Percentiles rank a stretch among this genome's conserved stretches.
These are phyloP conservation scores for Gadopsis marmoratus DNA, from an alignment of 2,797 vertebrate species.

Conservation along the genomic window DNA sequence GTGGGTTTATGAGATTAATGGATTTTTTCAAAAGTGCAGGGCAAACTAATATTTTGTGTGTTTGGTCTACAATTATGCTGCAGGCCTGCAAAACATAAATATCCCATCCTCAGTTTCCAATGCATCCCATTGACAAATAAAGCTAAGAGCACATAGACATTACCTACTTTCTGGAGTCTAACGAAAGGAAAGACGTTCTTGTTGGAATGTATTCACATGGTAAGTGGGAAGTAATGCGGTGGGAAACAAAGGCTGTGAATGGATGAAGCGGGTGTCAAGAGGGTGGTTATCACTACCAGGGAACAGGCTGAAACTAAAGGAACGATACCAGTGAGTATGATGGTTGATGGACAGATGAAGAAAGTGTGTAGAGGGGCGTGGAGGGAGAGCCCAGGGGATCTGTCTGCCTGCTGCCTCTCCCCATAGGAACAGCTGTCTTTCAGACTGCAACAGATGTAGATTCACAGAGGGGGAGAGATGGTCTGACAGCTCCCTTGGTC, in stretches of 20 bases:
- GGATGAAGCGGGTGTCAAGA: slow-evolving; percentile 20
- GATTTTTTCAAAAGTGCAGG: background rate
- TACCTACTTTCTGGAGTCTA: slow-evolving; percentile 4
- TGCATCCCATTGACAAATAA: background rate
- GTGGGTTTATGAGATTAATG: background rate
- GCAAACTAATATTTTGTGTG: background rate
- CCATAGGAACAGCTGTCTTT: slow-evolving; percentile 82
- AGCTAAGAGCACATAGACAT: background rate
- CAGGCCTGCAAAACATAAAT: background rate
- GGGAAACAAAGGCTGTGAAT: slow-evolving; percentile 43
- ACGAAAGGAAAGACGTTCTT: slow-evolving; percentile 11
- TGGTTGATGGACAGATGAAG: slow-evolving; percentile 63
- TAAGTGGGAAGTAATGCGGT: slow-evolving; percentile 53
- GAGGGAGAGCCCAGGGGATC: slow-evolving; percentile 50
- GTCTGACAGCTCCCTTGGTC: slow-evolving; percentile 54
- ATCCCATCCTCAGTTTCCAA: background rate
- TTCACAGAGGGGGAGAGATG: slow-evolving; percentile 65
- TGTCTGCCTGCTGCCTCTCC: slow-evolving; percentile 80
- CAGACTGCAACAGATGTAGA: slow-evolving; percentile 80
- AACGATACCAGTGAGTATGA: slow-evolving; percentile 31
- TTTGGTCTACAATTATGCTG: background rate
- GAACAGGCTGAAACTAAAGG: slow-evolving; percentile 28
- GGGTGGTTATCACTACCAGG: slow-evolving; percentile 10
- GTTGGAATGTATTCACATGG: slow-evolving; percentile 18
- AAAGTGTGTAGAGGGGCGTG: slow-evolving; percentile 53